Base-by-base conservation (phyloP, 1,140 invertebrate species). In the Subanguina moxae region DNA sequence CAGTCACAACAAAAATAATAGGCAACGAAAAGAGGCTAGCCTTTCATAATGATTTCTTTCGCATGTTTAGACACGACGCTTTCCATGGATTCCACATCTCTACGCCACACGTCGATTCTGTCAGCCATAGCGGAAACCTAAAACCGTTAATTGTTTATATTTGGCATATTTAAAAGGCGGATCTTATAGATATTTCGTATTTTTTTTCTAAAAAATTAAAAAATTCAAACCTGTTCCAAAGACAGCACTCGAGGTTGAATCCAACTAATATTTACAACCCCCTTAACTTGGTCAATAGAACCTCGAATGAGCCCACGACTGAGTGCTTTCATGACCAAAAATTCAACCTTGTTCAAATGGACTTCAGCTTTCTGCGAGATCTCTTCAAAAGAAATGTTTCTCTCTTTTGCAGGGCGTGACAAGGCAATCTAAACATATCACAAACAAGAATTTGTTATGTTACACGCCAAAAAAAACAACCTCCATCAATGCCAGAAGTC, bases 271-370 rank as follows among this genome's bases (percentile, higher is more conserved):
- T 90, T 88, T 7, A 92, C 89, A 66, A 87, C 89, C 64, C 86
- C 84, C 19, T 88, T 87, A 1, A 97, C 92, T 85, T 97, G 92
- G 86, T 98, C 94, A 76, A 98, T 97, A 57, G 89, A 89, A 32
- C 95, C 95, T 70, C 89, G 88, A 1, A 99, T 91, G 0, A 99
- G 86, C 56, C 90, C 91, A 75, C 96, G 88, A n/a, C 93, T 91
- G 28, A 98, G 83, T 0, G 95, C 95, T 84, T 96, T 95, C 95
- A 98, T 99, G 1, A 97, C 91, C 13, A 97, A 85, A 67, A 95
- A 85, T 83, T 98, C 95, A 23, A 98, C 92, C 84, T 77, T 17
- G 73, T 84, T 89, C 13, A 89, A 83, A 0, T 90, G 89, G 69
- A 96, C 84, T 77, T 89, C 87, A 9, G 93, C 91, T 83, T 91